These are phyloP conservation scores for Heliangelus exortis DNA, from an alignment of 2,797 vertebrate species.

Conservation along the genomic window DNA sequence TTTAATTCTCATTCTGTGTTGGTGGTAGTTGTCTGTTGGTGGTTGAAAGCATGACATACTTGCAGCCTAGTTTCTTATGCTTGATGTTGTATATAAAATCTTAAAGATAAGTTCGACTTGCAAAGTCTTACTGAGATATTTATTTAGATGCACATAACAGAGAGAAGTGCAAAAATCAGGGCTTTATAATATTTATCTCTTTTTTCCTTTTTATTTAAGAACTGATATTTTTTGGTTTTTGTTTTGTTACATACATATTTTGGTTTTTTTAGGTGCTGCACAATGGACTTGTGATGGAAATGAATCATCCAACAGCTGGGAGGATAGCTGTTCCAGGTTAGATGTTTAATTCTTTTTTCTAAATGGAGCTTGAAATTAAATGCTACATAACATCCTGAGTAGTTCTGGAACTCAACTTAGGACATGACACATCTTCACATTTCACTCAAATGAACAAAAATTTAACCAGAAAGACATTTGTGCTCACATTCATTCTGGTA, in stretches of 20 bases:
- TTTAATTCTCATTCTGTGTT: not conserved
- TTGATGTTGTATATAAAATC: not conserved
- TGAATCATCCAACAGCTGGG: conserved; percentile 85
- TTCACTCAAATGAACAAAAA: conserved; percentile 5
- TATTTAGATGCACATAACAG: not conserved
- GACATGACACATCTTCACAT: conserved; percentile 6
- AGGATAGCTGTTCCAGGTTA: conserved; percentile 86
- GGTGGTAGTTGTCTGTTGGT: not conserved
- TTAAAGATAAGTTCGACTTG: not conserved
- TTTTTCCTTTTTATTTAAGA: not conserved
- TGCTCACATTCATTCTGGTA: not conserved
- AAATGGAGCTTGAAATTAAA: conserved; percentile 17
- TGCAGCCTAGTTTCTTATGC: not conserved
- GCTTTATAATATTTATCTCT: not conserved
- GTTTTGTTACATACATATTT: not conserved
- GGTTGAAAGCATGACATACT: not conserved
- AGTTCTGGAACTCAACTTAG: conserved; percentile 15
- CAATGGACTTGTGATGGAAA: conserved; percentile 86
- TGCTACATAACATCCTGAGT: conserved; percentile 5
- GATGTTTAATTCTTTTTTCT: conserved; percentile 54
- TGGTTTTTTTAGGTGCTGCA: conserved; percentile 79
- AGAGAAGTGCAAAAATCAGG: not conserved
- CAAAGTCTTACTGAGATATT: not conserved
- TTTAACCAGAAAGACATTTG: not conserved
- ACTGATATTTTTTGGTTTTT: not conserved